Evolutionary conservation across 2,797 vertebrate species (phyloP), one percentile per base, ranked within the genome.

Genomic region (Takifugu rubripes): DNA sequence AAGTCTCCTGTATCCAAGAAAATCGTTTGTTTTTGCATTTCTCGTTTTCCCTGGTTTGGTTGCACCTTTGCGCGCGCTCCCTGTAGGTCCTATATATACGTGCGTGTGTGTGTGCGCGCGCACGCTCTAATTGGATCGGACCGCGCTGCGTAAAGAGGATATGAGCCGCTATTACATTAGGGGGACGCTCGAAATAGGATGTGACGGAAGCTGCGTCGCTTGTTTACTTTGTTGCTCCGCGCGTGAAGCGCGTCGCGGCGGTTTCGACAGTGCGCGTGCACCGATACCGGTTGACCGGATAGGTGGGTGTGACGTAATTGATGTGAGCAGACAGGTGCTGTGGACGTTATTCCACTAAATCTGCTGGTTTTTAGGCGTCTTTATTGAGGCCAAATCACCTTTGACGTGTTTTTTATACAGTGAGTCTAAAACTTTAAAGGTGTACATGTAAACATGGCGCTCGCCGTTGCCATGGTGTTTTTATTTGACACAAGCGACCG

Each of bases 221-320:
- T 75, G 80, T 72, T 78, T 70, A 66, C 72, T 33, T 57, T 36
- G 45, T 8, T 33, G 44, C 44, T 12, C 14, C 2, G 68, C 55
- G 66, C 51, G 47, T 51, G 64, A 5, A 56, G 17, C 56, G 17
- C 12, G 7, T 15, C 44, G 27, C 5, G 25, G 77, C 67, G 79
- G 90, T 91, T 90, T 92, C 88, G 88, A 78, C 77, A 64, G 24
- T 40, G 56, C 56, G 48, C 57, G 25, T 68, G 52, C 84, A 87
- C 79, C 84, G 90, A 92, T 87, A 91, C 91, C 68, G 87, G 56
- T 74, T 70, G 83, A 88, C 83, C 78, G 69, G 84, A 79, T 66
- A 71, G 83, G 84, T 84, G 84, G 73, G 84, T 90, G 86, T 92
- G 90, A 91, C 90, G 91, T 79, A 85, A 86, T 58, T 31, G 57